Evolutionary conservation across 2,113 vertebrate genomes (phyloP), one percentile per base, ranked within the genome.

Genomic region (Copsychus sechellarum): DNA sequence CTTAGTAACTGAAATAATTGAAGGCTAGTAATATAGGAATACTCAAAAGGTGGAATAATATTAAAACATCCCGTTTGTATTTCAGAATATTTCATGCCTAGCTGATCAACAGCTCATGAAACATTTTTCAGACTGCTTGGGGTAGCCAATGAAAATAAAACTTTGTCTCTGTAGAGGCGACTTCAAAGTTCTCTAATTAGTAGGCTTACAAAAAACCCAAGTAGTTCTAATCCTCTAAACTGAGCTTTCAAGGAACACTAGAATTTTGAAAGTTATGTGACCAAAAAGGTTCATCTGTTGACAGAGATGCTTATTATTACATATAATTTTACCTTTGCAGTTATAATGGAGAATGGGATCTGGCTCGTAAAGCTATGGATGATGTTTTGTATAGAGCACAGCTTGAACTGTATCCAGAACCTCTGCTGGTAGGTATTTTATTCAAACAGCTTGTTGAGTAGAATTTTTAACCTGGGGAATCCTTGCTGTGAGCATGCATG

Each of bases 301-400:
- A 73, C 40, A 24, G 1, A 71, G 66, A 21, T 95, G 47, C 56
- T 86, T 74, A 34, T 67, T 82, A 60, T 69, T 88, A 51, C 50
- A 5, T 88, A 31, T 72, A 10, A 42, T 54, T 95, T 91, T 90
- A 65, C 69, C 77, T 96, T 94, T 97, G 26, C 95, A 99, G 99
- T 98, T 99, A 99, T 91, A 99, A 99, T 83, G 99, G 99, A 90
- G 99, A 99, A 96, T 98, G 98, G 93, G 99, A 99, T 89, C 83
- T 99, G 88, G 99, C 98, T 96, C 99, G 98, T 88, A 99, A 98
- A 98, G 99, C 99, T 48, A 97, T 99, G 98, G 99, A 99, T 97
- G 99, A 99, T 11, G 96, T 99, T 95, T 97, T 99, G 72, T 99
- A 99, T 85, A 98, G 99, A 97, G 99, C 99, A 45, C 99, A 99